Conservation (phyloP, 2,113 vertebrate species). For the Loxodonta africana region DNA sequence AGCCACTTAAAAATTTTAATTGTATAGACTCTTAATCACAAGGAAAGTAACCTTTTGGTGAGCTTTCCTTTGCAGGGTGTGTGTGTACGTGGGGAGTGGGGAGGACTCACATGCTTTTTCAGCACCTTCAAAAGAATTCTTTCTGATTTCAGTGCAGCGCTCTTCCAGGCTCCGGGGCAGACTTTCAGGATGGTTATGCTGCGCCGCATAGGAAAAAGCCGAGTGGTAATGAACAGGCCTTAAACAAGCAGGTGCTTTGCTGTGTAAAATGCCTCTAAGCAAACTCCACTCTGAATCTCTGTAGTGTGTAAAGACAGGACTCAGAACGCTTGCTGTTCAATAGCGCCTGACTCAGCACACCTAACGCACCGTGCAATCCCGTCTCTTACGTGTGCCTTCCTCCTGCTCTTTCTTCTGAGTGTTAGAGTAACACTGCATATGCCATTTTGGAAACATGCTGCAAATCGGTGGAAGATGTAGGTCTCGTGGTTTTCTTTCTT, state of each 20-base stretch:
- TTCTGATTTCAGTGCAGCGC: not conserved
- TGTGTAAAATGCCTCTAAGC: constrained; percentile 3
- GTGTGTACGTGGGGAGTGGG: not conserved
- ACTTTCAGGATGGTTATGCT: constrained; percentile 23
- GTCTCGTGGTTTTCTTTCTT: constrained; percentile 20
- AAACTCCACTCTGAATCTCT: not conserved
- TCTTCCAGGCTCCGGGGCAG: not conserved
- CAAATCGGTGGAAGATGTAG: not conserved
- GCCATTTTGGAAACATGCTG: not conserved
- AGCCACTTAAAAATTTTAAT: constrained; percentile 76
- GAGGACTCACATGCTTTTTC: not conserved
- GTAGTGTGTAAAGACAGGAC: not conserved
- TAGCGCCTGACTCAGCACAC: constrained; percentile 1
- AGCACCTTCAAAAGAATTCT: not conserved
- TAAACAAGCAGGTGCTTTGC: not conserved
- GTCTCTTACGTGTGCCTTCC: not conserved
- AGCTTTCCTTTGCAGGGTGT: constrained; percentile 23
- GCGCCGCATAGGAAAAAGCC: not conserved
- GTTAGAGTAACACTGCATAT: not conserved
- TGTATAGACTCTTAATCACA: constrained; percentile 74
- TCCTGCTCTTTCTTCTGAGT: not conserved
- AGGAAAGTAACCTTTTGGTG: constrained; percentile 52
- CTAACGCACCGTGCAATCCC: not conserved
- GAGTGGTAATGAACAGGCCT: not conserved
- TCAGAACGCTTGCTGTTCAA: not conserved